These are phyloP conservation scores for Oplegnathus fasciatus DNA, from an alignment of 2,113 vertebrate genomes.

Conservation along the genomic window DNA sequence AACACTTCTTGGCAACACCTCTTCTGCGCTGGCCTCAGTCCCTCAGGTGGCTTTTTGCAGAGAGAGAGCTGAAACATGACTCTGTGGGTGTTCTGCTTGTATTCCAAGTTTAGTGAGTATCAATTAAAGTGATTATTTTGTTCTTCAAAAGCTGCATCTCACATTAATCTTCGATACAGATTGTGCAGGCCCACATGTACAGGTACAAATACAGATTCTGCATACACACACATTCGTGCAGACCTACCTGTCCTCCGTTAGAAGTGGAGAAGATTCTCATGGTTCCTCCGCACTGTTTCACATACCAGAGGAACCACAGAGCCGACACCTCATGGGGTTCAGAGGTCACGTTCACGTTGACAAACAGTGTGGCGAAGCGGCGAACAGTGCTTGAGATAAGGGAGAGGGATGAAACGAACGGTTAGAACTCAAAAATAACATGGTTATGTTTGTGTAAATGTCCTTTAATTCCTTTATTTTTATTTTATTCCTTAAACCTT, in stretches of 20 bases:
- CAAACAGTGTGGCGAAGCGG: slow-evolving; percentile 91
- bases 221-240: not conserved
- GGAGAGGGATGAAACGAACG: not conserved
- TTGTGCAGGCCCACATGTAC: too few relatives aligned
- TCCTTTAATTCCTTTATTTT: too few relatives aligned
- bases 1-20: not conserved
- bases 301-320: slow-evolving; percentile 98
- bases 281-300: slow-evolving; percentile 96
- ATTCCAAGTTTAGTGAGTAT: not conserved
- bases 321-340: slow-evolving; percentile 96
- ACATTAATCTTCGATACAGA: not conserved
- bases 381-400: slow-evolving; percentile 84
- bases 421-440: not conserved
- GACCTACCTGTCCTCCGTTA: slow-evolving; percentile 94
- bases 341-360: slow-evolving; percentile 95
- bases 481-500: too few relatives aligned
- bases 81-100: not conserved
- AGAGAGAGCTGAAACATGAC: not conserved
- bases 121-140: not conserved
- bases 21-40: not conserved
- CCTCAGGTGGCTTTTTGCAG: not conserved
- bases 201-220: not conserved
- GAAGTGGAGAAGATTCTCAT: slow-evolving; percentile 93
- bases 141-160: not conserved
- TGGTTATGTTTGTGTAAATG: not conserved